phyloP scores from a whole-genome alignment of 2,113 vertebrate species.

The Herpetotheres cachinnans region DNA sequence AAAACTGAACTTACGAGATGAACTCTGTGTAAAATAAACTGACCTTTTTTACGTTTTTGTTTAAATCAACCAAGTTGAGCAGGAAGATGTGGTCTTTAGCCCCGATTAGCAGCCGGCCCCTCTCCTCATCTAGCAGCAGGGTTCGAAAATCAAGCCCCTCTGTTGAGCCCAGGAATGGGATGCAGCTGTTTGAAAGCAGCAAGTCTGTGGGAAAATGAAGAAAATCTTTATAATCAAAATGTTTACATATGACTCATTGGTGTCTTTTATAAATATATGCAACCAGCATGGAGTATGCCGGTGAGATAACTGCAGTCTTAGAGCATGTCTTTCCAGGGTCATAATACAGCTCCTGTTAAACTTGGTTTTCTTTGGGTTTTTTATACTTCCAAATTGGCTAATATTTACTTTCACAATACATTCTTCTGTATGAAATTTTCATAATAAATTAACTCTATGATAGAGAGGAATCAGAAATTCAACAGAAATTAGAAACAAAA shows the following conservation, averaged over 20 bases:
- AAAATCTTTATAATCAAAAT: conserved; percentile 50
- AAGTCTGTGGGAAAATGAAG: conserved; percentile 80
- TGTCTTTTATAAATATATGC: conserved; percentile 49
- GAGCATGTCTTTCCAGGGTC: not conserved
- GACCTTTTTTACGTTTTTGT: conserved; percentile 89
- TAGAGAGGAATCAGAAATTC: not conserved
- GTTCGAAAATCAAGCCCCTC: conserved; percentile 91
- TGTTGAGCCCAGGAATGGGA: conserved; percentile 84
- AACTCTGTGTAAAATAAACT: conserved; percentile 55
- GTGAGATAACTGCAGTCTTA: not conserved
- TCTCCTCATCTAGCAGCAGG: conserved; percentile 93
- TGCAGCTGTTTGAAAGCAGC: conserved; percentile 87
- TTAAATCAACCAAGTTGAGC: conserved; percentile 87
- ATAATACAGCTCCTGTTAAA: not conserved
- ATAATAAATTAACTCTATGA: not conserved
- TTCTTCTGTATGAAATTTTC: not conserved
- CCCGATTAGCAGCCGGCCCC: conserved; percentile 85
- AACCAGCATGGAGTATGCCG: not conserved
- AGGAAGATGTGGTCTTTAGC: conserved; percentile 91
- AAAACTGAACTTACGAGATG: not conserved
- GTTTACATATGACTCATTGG: conserved; percentile 37
- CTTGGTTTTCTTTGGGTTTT: not conserved
- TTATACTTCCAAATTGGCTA: not conserved
- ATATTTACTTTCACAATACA: not conserved
- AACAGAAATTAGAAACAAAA: not conserved